Base-by-base conservation (phyloP, 2,797 vertebrate species). In the Melanotaenia pygmaea region DNA sequence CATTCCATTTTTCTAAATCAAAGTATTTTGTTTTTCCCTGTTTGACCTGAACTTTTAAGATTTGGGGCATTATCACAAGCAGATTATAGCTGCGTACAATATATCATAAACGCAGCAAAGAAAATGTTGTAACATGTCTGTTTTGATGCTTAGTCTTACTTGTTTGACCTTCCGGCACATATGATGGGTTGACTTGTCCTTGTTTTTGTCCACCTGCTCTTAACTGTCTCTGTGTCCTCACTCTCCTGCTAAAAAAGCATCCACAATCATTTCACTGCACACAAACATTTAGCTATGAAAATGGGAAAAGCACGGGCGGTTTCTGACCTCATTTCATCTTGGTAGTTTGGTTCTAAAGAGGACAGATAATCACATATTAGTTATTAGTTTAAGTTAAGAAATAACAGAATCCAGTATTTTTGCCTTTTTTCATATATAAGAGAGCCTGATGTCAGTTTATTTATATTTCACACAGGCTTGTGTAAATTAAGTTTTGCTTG, bases 271-370 rank as follows among this genome's bases (percentile, higher is more conserved):
- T 66, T 56, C 5, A 67, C 53, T 34, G 10, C 1, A 9, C 30
- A 30, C 5, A 0, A 24, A 64, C 38, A 59, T 1, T 14, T 4
- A 26, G 0, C 24, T 11, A 24, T 50, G 3, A 16, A 67, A 51
- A 8, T 20, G 12, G 51, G 11, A 45, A n/a, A 53, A n/a, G 64
- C 1, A 1, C 11, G 2, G 0, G 28, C 0, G 0, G 53, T 13
- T 22, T 62, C 85, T 84, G 86, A 94, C 92, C 77, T 92, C 73
- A 91, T 79, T 83, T 94, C 90, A 5, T 92, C 86, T 45, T 91
- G 54, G 67, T 94, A 93, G 64, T 30, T 88, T 50, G 68, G 7
- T 74, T 92, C 94, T 95, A 73, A 9, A 89, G 72, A 51, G 22
- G n/a, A 82, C 63, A 7, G 13, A 68, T 63, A 6, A 71, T 28